phyloP scores from a whole-genome alignment of 2,113 vertebrate genomes.

The Ardeotis arabs region DNA sequence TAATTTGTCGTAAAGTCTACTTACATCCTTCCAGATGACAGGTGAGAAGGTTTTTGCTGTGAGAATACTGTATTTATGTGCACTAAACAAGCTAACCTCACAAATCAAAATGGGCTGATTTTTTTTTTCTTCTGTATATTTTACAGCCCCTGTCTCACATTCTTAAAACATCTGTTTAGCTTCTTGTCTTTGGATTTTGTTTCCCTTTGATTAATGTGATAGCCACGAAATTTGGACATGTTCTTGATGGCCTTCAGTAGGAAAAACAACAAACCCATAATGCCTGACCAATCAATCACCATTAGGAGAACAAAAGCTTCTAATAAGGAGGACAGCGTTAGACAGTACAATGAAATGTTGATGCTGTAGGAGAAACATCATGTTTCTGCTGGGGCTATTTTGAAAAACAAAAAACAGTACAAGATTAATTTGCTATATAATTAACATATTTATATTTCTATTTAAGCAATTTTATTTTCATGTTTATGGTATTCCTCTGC shows the following conservation, averaged over 20 bases:
- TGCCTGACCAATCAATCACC: slow-evolving; percentile 62
- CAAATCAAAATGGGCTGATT: neutral
- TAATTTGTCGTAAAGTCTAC: neutral
- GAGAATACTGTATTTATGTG: neutral
- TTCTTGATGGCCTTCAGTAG: slow-evolving; percentile 78
- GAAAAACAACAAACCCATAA: slow-evolving; percentile 66
- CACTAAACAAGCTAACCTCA: neutral
- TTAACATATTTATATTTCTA: neutral
- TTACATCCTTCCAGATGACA: neutral
- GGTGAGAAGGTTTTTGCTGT: neutral
- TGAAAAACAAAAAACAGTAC: neutral
- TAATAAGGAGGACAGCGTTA: slow-evolving; percentile 67
- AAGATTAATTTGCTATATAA: neutral
- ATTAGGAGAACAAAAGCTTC: slow-evolving; percentile 72
- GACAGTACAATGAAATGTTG: slow-evolving; percentile 73
- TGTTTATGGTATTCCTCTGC: neutral
- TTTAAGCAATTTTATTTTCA: neutral
- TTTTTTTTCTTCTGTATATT: neutral
- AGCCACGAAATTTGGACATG: slow-evolving; percentile 81
- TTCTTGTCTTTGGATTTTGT: slow-evolving; percentile 72
- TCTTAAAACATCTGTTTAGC: slow-evolving; percentile 70
- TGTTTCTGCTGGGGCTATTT: slow-evolving; percentile 45
- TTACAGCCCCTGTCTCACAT: slow-evolving; percentile 45
- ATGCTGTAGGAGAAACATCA: slow-evolving; percentile 65
- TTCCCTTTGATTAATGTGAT: slow-evolving; percentile 84